Conservation (phyloP, 2,113 vertebrate genomes). For the Caloenas nicobarica region DNA sequence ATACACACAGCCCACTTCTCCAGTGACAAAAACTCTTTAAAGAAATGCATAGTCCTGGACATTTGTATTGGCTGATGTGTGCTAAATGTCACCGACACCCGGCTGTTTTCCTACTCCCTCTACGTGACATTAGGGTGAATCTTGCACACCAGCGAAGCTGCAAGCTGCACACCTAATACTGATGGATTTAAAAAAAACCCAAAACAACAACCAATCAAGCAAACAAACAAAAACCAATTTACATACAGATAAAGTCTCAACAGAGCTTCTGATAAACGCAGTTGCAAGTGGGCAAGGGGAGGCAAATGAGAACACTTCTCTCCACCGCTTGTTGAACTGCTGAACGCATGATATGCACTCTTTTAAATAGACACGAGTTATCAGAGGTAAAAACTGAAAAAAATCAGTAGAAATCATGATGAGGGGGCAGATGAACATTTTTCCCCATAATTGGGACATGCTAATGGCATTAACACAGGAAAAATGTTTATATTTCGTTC, state of each 20-base stretch:
- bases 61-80: not conserved
- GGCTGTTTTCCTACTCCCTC: not conserved
- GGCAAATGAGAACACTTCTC: not conserved
- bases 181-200: not conserved
- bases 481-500: not conserved
- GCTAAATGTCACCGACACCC: not conserved
- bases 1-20: not conserved
- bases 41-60: not conserved
- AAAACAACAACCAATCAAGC: not conserved
- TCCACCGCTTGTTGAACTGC: conserved; percentile 5
- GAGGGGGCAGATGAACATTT: not conserved
- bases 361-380: not conserved
- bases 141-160: not conserved
- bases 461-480: not conserved
- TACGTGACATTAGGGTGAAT: not conserved
- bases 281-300: not conserved
- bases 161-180: not conserved
- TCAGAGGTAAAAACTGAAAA: not conserved
- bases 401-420: not conserved
- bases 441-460: rapidly evolving
- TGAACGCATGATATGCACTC: not conserved
- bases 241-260: not conserved
- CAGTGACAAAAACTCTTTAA: not conserved
- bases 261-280: not conserved
- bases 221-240: not conserved